Conservation (phyloP, 2,113 vertebrate species). For the Leptocoma aspasia region DNA sequence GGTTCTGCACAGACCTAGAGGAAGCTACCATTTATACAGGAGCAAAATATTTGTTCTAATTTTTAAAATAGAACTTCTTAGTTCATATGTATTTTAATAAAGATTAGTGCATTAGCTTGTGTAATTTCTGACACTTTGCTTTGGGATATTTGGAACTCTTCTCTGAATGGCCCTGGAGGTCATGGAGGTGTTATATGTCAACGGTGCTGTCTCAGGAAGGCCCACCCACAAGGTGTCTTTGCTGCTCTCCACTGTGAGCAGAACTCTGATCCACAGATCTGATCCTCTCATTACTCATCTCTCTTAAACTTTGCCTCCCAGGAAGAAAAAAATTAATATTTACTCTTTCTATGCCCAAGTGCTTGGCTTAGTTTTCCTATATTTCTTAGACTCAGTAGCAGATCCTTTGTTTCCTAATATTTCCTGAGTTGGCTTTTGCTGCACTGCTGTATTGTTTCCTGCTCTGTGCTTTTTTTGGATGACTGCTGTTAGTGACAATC, state of each 20-base stretch:
- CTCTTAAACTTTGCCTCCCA: neutral
- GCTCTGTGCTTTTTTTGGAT: neutral
- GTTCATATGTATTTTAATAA: neutral
- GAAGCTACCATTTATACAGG: neutral
- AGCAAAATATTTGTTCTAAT: neutral
- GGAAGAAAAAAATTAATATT: neutral
- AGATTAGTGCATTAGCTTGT: neutral
- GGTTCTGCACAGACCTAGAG: neutral
- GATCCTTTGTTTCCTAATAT: neutral
- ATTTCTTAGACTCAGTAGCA: neutral
- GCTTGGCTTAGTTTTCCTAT: neutral
- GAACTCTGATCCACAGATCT: neutral
- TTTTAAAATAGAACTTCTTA: neutral
- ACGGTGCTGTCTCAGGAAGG: neutral
- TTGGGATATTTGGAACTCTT: neutral
- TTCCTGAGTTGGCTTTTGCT: neutral
- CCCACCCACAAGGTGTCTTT: neutral
- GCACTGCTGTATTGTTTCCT: neutral
- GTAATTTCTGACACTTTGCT: neutral
- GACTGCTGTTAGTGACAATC: neutral
- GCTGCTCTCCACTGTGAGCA: neutral
- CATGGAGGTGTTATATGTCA: neutral
- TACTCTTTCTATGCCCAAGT: neutral
- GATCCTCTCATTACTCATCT: rapidly evolving
- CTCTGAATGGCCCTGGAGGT: neutral